Percentiles rank a stretch among this genome's conserved stretches.
These are phyloP conservation scores for Drosophila algonquin DNA, from an alignment of 2,888 invertebrate species.

Conservation along the genomic window DNA sequence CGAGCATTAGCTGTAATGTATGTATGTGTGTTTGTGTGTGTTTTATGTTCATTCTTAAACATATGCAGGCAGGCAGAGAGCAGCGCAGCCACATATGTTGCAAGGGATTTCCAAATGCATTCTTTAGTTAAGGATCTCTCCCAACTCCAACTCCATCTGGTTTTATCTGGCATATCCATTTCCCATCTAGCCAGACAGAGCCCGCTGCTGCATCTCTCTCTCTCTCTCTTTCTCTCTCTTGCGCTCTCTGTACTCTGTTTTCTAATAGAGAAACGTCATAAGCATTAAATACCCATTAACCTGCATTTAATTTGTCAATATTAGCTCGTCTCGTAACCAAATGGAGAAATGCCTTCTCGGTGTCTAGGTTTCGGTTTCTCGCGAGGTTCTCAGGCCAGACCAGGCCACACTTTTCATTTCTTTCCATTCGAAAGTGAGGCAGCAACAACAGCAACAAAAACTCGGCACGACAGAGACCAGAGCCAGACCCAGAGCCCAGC, in stretches of 20 bases:
- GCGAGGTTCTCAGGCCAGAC: constrained; percentile 64
- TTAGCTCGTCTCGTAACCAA: constrained; percentile 46
- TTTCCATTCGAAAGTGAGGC: constrained; percentile 71
- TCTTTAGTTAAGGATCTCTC: neutral
- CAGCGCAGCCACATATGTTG: constrained; percentile 68
- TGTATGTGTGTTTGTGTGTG: constrained; percentile 22
- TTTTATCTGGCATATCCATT: neutral
- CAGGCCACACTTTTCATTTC: constrained; percentile 71
- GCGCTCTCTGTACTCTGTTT: neutral
- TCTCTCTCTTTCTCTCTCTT: neutral
- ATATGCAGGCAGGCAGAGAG: constrained; percentile 33
- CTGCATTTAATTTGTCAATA: constrained; percentile 79
- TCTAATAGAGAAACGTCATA: constrained; percentile 29
- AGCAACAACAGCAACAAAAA: constrained; percentile 39
- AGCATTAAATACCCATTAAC: constrained; percentile 75
- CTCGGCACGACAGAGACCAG: constrained; percentile 63
- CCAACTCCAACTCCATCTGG: neutral
- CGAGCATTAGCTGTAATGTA: constrained; percentile 5
- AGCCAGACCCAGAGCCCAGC: too few relatives aligned
- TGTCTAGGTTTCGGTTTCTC: constrained; percentile 54
- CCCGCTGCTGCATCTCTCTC: too few relatives aligned
- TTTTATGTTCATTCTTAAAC: constrained; percentile 49
- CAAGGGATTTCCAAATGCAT: constrained; percentile 1
- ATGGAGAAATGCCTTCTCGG: constrained; percentile 49
- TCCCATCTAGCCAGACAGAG: neutral